A percentile compares a stretch with the other conserved stretches of the same genome.
Conservation (phyloP, 1,140 invertebrate genomes). For the Drosophila tani region DNA sequence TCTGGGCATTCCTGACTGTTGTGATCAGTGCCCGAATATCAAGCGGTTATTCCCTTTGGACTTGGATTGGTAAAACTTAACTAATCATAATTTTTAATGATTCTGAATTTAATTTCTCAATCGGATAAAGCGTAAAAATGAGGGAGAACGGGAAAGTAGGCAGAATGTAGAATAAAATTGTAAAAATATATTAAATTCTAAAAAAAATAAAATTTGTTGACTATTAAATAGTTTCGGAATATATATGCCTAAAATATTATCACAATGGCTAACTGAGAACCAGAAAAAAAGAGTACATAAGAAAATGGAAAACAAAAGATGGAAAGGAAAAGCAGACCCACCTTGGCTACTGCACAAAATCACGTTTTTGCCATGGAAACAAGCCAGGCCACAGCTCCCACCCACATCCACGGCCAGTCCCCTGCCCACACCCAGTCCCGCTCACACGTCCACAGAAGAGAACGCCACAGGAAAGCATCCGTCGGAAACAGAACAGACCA, state of each 20-base stretch:
- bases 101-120: too few relatives aligned
- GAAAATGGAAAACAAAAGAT: slow-evolving; percentile 4
- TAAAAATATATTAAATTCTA: not conserved
- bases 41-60: too few relatives aligned
- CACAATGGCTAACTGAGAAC: not conserved
- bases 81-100: too few relatives aligned
- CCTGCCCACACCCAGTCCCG: slow-evolving; percentile 2
- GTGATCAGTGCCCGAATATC: not conserved
- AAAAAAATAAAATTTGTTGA: too few relatives aligned
- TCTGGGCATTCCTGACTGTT: not conserved
- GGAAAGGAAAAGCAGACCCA: not conserved
- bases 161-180: not conserved
- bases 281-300: not conserved
- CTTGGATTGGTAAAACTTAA: too few relatives aligned
- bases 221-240: not conserved
- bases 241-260: not conserved
- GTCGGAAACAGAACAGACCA: slow-evolving; percentile 43
- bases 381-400: slow-evolving; percentile 29
- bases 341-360: slow-evolving; percentile 28
- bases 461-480: slow-evolving; percentile 28
- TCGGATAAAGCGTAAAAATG: too few relatives aligned
- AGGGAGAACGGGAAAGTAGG: not conserved
- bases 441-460: slow-evolving; percentile 8
- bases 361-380: slow-evolving; percentile 40
- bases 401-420: slow-evolving; percentile 9